A percentile compares a stretch with the other conserved stretches of the same genome.
phyloP scores from a whole-genome alignment of 2,797 vertebrate genomes.

The Enteromius paludinosus region DNA sequence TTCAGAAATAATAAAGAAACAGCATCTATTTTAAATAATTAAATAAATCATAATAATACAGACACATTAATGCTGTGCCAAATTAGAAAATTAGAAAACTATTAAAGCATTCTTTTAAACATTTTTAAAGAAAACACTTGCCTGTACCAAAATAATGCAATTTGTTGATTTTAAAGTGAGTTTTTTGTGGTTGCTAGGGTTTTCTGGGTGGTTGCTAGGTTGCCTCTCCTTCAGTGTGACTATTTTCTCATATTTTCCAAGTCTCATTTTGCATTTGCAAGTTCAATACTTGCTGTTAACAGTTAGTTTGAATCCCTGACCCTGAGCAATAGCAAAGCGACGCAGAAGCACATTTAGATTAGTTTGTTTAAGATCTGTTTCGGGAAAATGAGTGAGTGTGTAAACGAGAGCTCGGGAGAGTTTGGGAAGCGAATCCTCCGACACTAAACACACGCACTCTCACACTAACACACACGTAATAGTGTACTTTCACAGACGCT shows the following conservation, averaged over 20 bases:
- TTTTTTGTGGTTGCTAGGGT: neutral
- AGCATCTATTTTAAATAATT: too few species aligned
- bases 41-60: neutral
- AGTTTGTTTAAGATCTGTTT: neutral
- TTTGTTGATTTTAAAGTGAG: neutral
- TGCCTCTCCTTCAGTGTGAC: neutral
- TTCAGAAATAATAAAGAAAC: neutral
- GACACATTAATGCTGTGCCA: neutral
- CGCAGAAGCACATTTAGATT: constrained; percentile 12
- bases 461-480: constrained; percentile 23
- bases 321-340: neutral
- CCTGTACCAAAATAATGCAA: neutral
- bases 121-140: neutral
- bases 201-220: neutral
- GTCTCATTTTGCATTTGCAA: neutral
- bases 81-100: too few species aligned
- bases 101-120: neutral
- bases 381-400: constrained; percentile 23
- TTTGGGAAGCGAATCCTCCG: neutral
- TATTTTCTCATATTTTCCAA: too few species aligned
- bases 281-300: neutral
- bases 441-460: constrained; percentile 27
- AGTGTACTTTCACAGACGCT: constrained; percentile 41
- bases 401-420: constrained; percentile 5
- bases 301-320: neutral